Evolutionary conservation across 92 coral and sea anemone genomes (phyloP).

Genomic region (Parazoanthus darwini): DNA sequence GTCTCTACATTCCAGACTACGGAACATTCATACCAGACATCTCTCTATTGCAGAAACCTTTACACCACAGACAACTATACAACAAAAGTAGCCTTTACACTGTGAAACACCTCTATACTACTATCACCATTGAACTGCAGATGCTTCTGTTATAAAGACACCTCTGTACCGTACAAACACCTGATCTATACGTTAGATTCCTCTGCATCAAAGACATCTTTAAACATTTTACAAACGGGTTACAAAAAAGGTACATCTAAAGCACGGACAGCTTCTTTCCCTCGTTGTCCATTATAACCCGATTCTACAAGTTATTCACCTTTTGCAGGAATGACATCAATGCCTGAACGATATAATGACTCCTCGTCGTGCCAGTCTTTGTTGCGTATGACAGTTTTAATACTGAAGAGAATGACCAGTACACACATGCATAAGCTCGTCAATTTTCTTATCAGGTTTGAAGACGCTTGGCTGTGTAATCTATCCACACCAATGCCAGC

Average conservation of each 20-base stretch:
- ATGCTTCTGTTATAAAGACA: no score
- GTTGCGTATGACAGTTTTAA: slow-evolving; percentile 80
- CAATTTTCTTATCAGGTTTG: slow-evolving; percentile 44
- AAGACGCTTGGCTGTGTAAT: slow-evolving; percentile 58
- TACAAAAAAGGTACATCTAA: not conserved
- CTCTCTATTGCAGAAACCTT: not conserved
- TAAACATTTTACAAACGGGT: not conserved
- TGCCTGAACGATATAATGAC: slow-evolving; percentile 89
- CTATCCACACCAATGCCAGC: slow-evolving; percentile 71
- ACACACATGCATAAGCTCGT: slow-evolving; percentile 45
- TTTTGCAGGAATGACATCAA: slow-evolving; percentile 87
- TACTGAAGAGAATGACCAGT: slow-evolving; percentile 50
- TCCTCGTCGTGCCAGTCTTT: slow-evolving; percentile 91
- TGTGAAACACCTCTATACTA: not conserved
- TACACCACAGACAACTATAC: not conserved
- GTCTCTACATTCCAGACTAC: not conserved
- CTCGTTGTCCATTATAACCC: not conserved
- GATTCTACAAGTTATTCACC: slow-evolving; percentile 42
- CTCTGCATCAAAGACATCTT: no score
- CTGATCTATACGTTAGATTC: no score
- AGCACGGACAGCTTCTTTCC: not conserved
- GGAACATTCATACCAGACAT: no score
- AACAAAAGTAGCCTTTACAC: no score
- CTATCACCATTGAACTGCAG: no score
- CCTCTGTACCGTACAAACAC: no score